Base-by-base conservation (phyloP, 2,113 vertebrate species). In the Corydoras maculifer region DNA sequence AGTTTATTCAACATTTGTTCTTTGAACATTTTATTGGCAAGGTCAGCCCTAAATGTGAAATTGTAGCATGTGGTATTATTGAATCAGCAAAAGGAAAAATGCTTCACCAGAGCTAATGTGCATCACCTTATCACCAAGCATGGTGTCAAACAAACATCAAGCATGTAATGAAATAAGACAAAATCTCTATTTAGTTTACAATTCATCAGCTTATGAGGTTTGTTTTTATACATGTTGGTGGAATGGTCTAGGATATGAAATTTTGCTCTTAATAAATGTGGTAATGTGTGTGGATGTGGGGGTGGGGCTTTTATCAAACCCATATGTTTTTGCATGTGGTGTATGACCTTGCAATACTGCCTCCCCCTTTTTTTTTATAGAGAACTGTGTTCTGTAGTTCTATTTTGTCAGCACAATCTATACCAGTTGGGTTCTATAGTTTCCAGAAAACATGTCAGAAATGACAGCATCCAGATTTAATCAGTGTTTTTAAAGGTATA, bases 261-360 rank as follows among this genome's bases (percentile, higher is more conserved):
- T 64, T 73, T 50, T 60, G 32, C 10, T 49, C 14, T 69, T 2
- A 35, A 72, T 72, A 48, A 80, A 77, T 80, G 58, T 76, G 75
- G 68, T 64, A 60, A 50, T 61, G 43, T 62, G 57, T 61, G 57
- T 65, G 59, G 35, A 15, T 61, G 64, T 43, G 35, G 35, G 35
- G 35, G 35, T 43, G 35, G 35, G 35, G 35, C 35, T 65, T 59
- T 77, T 78, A 80, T 77, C 75, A 80, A 80, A 78, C 68, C 72
- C 81, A 82, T 69, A 78, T 82, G 78, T 80, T 70, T 78, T 65
- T 35, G 69, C 65, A 54, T 59, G 35, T 58, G n/a, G 60, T 25
- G 68, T 68, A 64, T 32, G 14, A 65, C 68, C 54, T 73, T 54
- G 30, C 58, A 59, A 70, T 10, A n/a, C 43, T 50, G n/a, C 7